phyloP scores from a whole-genome alignment of 2,113 vertebrate genomes.

The Pomatorhinus ruficollis region DNA sequence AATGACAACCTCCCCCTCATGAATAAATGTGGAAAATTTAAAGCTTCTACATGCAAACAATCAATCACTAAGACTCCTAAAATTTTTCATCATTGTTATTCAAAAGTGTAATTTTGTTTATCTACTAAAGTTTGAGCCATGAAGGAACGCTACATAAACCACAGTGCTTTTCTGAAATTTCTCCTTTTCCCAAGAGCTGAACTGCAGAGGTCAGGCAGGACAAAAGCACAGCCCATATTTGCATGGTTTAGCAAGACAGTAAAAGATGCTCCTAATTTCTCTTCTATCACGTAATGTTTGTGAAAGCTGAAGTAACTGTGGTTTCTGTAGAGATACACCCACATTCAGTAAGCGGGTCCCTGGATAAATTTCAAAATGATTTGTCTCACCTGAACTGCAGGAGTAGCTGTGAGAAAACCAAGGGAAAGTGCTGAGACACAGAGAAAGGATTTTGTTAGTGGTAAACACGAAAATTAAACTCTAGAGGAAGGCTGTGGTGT shows the following conservation, averaged over 20 bases:
- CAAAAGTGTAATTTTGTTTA: neutral
- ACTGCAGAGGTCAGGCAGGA: neutral
- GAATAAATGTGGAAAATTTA: neutral
- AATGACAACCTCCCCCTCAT: neutral
- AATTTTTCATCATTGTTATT: neutral
- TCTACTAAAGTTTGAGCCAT: neutral
- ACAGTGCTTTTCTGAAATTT: neutral
- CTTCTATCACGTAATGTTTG: neutral
- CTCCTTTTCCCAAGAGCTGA: neutral
- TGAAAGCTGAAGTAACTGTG: neutral
- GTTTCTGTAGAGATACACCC: neutral
- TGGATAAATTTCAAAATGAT: neutral
- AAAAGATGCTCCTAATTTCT: neutral
- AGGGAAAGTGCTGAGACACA: neutral
- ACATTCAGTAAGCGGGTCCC: neutral
- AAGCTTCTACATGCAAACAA: neutral
- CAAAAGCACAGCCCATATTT: neutral
- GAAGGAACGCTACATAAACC: neutral
- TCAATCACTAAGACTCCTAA: neutral
- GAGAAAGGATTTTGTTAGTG: neutral
- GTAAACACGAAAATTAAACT: constrained; percentile 6
- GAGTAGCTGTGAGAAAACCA: neutral
- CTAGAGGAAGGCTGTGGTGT: neutral
- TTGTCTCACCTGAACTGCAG: neutral
- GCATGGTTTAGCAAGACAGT: neutral